A percentile compares a stretch with the other conserved stretches of the same genome.
Evolutionary conservation across 2,797 vertebrate genomes (phyloP).

Genomic region (Cryptoblepharus egeriae): DNA sequence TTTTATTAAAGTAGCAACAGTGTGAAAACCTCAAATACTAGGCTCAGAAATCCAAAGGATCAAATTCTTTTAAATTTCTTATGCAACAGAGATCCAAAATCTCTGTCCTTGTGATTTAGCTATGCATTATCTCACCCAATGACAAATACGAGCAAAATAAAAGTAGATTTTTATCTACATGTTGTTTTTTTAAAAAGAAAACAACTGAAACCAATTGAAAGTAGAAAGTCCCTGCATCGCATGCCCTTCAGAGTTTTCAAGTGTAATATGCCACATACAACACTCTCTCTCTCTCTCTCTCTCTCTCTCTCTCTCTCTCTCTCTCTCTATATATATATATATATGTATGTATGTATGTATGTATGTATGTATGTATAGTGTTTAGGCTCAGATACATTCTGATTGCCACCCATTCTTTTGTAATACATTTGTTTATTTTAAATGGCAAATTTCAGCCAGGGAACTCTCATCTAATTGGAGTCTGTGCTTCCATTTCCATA

Average conservation of each 20-base stretch:
- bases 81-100: not conserved
- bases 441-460: not conserved
- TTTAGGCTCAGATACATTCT: not conserved
- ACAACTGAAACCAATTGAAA: not conserved
- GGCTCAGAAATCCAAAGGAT: not conserved
- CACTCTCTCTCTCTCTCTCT: too few species aligned
- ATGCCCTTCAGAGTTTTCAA: conserved; percentile 11
- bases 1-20: conserved; percentile 31
- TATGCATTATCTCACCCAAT: not conserved
- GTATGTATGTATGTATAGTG: too few species aligned
- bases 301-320: too few species aligned
- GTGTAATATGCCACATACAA: conserved; percentile 13
- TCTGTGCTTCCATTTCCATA: fast-evolving
- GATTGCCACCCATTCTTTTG: not conserved
- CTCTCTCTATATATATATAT: too few species aligned
- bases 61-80: conserved; percentile 10
- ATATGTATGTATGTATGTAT: too few species aligned
- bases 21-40: conserved; percentile 26
- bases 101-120: not conserved
- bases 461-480: not conserved
- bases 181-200: fast-evolving
- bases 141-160: not conserved
- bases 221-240: not conserved
- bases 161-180: not conserved
- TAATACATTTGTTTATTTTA: not conserved